Evolutionary conservation across 2,888 invertebrate species (phyloP).

Genomic region (Sminthurides aquaticus): DNA sequence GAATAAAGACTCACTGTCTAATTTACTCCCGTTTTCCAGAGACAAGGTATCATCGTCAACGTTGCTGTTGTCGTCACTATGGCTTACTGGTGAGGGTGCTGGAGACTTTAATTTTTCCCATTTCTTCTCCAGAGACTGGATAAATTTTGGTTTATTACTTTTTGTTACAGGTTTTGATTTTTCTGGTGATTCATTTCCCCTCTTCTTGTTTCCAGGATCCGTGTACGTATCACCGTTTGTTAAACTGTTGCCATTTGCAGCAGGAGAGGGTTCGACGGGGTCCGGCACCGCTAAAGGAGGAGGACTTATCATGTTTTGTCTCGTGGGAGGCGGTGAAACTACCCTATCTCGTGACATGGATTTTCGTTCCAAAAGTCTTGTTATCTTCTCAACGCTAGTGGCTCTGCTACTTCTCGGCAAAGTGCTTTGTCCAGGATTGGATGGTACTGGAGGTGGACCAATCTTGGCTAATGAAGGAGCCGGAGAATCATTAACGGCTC

Average conservation of each 20-base stretch:
- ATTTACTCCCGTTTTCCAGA: conserved; percentile 1
- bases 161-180: conserved; percentile 50
- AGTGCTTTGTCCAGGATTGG: background rate
- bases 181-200: conserved; percentile 49
- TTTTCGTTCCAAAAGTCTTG: conserved; percentile 36
- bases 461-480: too few species aligned
- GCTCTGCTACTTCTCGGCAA: conserved; percentile 26
- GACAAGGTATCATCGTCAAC: background rate
- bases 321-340: conserved; percentile 11
- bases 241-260: background rate
- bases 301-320: background rate
- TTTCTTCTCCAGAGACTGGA: conserved; percentile 66
- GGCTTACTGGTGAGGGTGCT: background rate
- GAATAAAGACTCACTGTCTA: conserved; percentile 33
- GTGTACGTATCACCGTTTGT: background rate
- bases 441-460: too few species aligned
- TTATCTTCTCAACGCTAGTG: conserved; percentile 40
- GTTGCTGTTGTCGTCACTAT: background rate
- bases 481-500: background rate
- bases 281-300: background rate
- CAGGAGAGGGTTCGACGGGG: background rate
- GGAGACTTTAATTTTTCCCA: conserved; percentile 54
- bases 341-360: conserved; percentile 27
- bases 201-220: background rate
- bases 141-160: conserved; percentile 52